Evolutionary conservation across 2,113 vertebrate genomes (phyloP).

Genomic region (Trichomycterus rosablanca): DNA sequence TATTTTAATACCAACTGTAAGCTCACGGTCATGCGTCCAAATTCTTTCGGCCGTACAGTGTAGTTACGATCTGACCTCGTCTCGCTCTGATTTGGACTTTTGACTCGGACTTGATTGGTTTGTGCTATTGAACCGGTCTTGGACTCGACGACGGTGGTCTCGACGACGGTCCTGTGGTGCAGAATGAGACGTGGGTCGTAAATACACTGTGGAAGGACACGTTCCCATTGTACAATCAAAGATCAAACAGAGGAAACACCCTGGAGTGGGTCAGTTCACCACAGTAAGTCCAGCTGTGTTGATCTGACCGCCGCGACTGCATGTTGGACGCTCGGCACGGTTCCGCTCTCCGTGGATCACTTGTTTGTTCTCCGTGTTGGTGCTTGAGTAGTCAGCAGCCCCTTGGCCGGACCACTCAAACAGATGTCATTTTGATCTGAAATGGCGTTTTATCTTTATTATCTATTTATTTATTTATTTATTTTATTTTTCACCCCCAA

Average conservation of each 20-base stretch:
- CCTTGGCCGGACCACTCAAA: conserved; percentile 80
- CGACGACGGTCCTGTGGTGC: too few species aligned
- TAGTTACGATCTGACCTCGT: too few species aligned
- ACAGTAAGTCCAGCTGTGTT: conserved; percentile 60
- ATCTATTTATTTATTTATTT: conserved; percentile 59
- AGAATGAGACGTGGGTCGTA: not conserved
- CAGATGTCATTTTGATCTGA: conserved; percentile 79
- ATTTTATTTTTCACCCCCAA: conserved; percentile 66
- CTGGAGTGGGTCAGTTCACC: conserved; percentile 48
- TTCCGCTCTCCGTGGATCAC: conserved; percentile 73
- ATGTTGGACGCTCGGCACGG: conserved; percentile 76
- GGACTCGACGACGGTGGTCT: too few species aligned
- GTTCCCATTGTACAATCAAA: conserved; percentile 64
- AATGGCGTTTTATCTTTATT: conserved; percentile 74
- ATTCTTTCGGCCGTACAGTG: too few species aligned
- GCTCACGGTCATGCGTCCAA: too few species aligned
- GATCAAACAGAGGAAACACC: conserved; percentile 14
- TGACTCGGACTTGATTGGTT: too few species aligned
- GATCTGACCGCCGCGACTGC: conserved; percentile 75
- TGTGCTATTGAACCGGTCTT: too few species aligned
- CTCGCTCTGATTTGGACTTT: too few species aligned
- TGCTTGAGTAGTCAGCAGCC: conserved; percentile 85
- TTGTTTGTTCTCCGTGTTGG: conserved; percentile 64
- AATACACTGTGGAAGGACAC: conserved; percentile 12
- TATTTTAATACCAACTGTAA: too few species aligned